Evolutionary conservation across 2,797 vertebrate genomes (phyloP), one percentile per base, ranked within the genome.

Genomic region (Helostoma temminkii): DNA sequence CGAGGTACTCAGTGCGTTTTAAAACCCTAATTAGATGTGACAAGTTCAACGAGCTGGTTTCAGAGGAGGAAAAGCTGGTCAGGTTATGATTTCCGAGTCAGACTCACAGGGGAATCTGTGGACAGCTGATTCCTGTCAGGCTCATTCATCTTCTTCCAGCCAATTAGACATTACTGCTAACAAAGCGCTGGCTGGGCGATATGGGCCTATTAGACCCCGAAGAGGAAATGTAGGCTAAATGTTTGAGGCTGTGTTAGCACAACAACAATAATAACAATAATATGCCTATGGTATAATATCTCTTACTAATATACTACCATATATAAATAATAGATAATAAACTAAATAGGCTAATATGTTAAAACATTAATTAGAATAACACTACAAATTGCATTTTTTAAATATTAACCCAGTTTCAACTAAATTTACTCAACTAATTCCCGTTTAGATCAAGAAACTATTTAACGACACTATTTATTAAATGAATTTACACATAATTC

Each of bases 21-120:
- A 94, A 94, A 92, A 91, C 93, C 90, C 93, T 97, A 97, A 97
- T 97, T 95, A 96, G 94, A 96, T 95, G 92, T 97, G 96, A 98
- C 96, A 97, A 96, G 95, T 97, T 98, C 95, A 96, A 96, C 95
- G 94, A 95, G 94, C 96, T 94, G 79, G 88, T 89, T 92, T 80
- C 72, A 83, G 86, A 74, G 73, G 81, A 93, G 93, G 93, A 95
- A 95, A 95, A 93, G 93, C 93, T 91, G 94, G 94, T 94, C 93
- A 94, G 94, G 95, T 97, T 94, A 95, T 96, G 95, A 95, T 96
- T 96, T 97, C 96, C 95, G 95, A 96, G 92, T 94, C 92, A 90
- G 87, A 82, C 87, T 87, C 90, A 84, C 88, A 86, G 88, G 89
- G 91, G 90, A 92, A 90, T 87, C 85, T 76, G 43, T 74, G 88